Percentiles rank a stretch among this genome's conserved stretches.
Conservation (phyloP, 2,797 vertebrate species). For the Bovichtus variegatus region DNA sequence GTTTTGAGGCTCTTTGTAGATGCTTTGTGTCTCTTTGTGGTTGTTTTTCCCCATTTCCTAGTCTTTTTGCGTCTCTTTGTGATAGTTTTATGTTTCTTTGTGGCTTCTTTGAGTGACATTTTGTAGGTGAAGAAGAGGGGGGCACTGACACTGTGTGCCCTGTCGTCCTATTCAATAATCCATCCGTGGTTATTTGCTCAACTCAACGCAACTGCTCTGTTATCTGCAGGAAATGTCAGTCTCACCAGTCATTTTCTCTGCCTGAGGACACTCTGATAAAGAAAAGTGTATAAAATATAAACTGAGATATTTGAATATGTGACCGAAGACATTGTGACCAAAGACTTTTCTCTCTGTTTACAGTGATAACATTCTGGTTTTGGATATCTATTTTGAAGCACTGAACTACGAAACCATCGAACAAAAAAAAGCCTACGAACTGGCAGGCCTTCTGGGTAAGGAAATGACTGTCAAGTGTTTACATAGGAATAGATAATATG, state of each 20-base stretch:
- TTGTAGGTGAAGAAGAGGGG: too few relatives aligned
- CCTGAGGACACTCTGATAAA: slow-evolving; percentile 37
- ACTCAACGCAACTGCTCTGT: slow-evolving; percentile 42
- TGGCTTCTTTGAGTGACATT: too few relatives aligned
- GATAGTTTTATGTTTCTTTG: too few relatives aligned
- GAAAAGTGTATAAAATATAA: slow-evolving; percentile 13
- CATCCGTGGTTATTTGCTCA: slow-evolving; percentile 43
- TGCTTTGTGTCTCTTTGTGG: too few relatives aligned
- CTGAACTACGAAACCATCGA: slow-evolving; percentile 99
- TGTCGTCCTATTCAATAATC: too few relatives aligned
- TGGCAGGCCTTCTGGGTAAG: slow-evolving; percentile 97
- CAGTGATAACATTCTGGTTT: slow-evolving; percentile 98
- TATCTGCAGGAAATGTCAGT: slow-evolving; percentile 47
- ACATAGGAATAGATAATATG: slow-evolving; percentile 42
- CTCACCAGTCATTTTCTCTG: slow-evolving; percentile 25
- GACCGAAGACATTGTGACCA: slow-evolving; percentile 17
- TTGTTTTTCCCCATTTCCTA: too few relatives aligned
- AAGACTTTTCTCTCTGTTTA: slow-evolving; percentile 53
- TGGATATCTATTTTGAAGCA: slow-evolving; percentile 98
- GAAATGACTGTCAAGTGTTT: slow-evolving; percentile 43
- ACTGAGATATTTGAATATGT: slow-evolving; percentile 32
- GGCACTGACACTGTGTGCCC: too few relatives aligned
- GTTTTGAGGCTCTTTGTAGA: too few relatives aligned
- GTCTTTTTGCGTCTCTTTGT: too few relatives aligned
- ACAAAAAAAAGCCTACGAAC: slow-evolving; percentile 98